A percentile compares a stretch with the other conserved stretches of the same genome.
Evolutionary conservation across 2,888 invertebrate species (phyloP).

Genomic region (Sphaeridia pumilis): DNA sequence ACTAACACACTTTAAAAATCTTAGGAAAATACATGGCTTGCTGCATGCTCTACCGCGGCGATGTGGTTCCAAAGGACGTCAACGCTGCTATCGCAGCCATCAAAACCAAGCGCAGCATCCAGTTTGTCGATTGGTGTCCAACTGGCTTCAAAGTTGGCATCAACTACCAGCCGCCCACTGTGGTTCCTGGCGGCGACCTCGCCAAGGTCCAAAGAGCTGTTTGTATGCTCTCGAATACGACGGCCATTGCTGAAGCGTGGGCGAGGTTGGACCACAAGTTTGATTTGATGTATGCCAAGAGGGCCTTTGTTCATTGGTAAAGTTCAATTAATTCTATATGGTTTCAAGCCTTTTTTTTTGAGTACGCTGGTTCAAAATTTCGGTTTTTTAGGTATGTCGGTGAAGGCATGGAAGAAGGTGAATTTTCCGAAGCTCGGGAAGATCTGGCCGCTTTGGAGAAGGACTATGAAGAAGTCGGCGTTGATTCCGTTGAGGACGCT

Average conservation of each 20-base stretch:
- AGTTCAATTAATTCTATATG: no score
- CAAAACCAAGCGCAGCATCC: slow-evolving; percentile 50
- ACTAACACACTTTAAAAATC: no score
- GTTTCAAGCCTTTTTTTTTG: no score
- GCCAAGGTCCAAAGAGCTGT: slow-evolving; percentile 70
- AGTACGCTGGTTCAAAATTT: no score
- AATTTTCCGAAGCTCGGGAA: slow-evolving; percentile 68
- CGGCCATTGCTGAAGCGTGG: slow-evolving; percentile 95
- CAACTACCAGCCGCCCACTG: slow-evolving; percentile 24
- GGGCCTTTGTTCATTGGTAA: slow-evolving; percentile 17
- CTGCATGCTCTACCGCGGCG: slow-evolving; percentile 72
- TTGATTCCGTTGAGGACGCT: slow-evolving; percentile 50
- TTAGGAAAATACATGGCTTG: slow-evolving; percentile 47
- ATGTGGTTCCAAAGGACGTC: slow-evolving; percentile 66
- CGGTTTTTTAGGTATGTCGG: slow-evolving; percentile 13
- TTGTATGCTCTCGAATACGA: slow-evolving; percentile 79
- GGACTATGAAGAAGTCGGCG: slow-evolving; percentile 63
- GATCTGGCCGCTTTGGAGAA: slow-evolving; percentile 60
- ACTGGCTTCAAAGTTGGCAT: slow-evolving; percentile 43
- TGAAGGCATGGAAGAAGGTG: slow-evolving; percentile 73
- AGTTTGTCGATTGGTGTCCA: slow-evolving; percentile 47
- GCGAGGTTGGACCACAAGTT: slow-evolving; percentile 91
- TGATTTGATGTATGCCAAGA: slow-evolving; percentile 67
- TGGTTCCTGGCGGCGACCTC: slow-evolving; percentile 39
- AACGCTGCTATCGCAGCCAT: slow-evolving; percentile 58